These are phyloP conservation scores for Galerucella nymphaeae DNA, from an alignment of 2,888 invertebrate species.

Conservation along the genomic window DNA sequence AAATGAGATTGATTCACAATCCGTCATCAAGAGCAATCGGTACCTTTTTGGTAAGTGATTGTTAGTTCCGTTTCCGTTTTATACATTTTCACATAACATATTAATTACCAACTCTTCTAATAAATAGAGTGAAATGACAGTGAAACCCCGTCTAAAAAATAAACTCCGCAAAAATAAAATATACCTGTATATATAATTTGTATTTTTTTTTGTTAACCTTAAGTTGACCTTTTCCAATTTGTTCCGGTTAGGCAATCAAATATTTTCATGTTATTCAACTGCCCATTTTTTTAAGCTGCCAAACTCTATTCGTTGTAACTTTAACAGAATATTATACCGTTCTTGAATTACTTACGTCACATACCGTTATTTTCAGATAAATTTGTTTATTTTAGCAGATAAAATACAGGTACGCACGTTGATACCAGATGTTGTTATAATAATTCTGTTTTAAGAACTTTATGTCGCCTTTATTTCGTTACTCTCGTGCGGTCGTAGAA, in stretches of 20 bases:
- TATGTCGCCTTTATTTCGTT: constrained; percentile 10
- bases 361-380: constrained; percentile 37
- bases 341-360: constrained; percentile 33
- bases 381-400: constrained; percentile 40
- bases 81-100: too few relatives aligned
- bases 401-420: constrained; percentile 40
- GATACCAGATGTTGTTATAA: constrained; percentile 35
- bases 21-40: too few relatives aligned
- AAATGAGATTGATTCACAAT: too few relatives aligned
- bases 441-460: constrained; percentile 20
- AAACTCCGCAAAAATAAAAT: too few relatives aligned
- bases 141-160: too few relatives aligned
- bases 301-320: not conserved
- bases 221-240: too few relatives aligned
- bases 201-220: too few relatives aligned
- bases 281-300: not conserved
- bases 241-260: not conserved
- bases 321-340: constrained; percentile 13
- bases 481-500: not conserved
- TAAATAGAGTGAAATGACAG: too few relatives aligned
- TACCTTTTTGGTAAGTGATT: too few relatives aligned
- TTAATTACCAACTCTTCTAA: too few relatives aligned
- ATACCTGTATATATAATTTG: too few relatives aligned
- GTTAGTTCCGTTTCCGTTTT: too few relatives aligned
- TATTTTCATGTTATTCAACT: not conserved